phyloP scores from a whole-genome alignment of 2,888 invertebrate genomes.

The Acrobasis repandana region DNA sequence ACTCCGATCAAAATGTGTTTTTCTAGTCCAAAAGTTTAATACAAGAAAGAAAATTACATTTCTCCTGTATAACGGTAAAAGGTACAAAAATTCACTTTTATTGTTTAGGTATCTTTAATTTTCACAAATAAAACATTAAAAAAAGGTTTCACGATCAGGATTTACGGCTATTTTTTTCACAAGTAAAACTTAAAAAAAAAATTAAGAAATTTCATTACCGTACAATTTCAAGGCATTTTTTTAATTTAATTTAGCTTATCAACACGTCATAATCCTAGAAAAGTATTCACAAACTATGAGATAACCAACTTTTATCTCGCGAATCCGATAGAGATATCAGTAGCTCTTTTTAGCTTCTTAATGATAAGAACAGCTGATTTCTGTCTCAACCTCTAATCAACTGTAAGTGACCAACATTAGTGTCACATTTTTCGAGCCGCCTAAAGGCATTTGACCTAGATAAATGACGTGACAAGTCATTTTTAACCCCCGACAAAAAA shows the following conservation, averaged over 20 bases:
- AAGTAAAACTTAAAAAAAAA: too few species aligned
- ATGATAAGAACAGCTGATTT: not conserved
- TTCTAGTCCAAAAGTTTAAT: too few species aligned
- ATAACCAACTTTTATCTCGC: not conserved
- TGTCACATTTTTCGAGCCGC: too few species aligned
- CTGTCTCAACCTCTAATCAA: too few species aligned
- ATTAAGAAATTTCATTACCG: too few species aligned
- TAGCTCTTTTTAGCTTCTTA: not conserved
- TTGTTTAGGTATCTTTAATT: too few species aligned
- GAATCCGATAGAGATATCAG: not conserved
- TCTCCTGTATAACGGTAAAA: not conserved
- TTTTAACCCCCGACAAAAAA: too few species aligned
- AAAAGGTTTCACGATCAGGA: not conserved
- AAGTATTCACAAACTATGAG: not conserved
- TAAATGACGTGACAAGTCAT: too few species aligned
- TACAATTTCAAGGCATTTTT: not conserved
- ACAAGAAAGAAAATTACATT: not conserved
- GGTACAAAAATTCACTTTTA: not conserved
- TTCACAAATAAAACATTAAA: not conserved
- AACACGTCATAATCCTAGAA: not conserved
- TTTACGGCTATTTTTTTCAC: not conserved
- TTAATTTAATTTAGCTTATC: not conserved
- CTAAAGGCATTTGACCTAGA: too few species aligned
- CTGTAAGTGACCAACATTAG: too few species aligned
- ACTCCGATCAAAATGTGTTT: too few species aligned